Conservation (phyloP, 2,888 invertebrate genomes). For the Agonopterix subpropinquella region DNA sequence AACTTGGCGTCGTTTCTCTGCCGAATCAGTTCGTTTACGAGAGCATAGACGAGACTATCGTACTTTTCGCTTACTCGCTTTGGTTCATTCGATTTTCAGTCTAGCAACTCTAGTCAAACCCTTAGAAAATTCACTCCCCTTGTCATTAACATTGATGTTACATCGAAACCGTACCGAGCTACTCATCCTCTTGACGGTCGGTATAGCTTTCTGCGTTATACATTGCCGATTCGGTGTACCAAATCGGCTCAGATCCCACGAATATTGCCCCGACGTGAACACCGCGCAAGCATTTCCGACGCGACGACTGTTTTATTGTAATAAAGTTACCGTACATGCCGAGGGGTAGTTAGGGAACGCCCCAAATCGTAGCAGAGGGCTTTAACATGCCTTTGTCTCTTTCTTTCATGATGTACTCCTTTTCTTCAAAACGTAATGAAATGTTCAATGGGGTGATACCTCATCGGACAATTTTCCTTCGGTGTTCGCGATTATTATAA, state of each 20-base stretch:
- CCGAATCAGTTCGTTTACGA: no score
- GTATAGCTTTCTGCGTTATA: neutral
- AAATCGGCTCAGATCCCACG: no score
- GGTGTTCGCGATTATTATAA: constrained; percentile 24
- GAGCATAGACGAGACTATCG: neutral
- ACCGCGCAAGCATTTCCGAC: no score
- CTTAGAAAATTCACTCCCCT: constrained; percentile 11
- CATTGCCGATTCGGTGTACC: no score
- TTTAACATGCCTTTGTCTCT: constrained; percentile 45
- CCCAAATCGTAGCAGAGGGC: constrained; percentile 37
- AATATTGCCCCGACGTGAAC: no score
- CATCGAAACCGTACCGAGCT: neutral
- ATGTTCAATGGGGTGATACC: constrained; percentile 36
- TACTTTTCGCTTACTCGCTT: neutral
- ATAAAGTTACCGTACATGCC: constrained; percentile 16
- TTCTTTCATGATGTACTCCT: constrained; percentile 38
- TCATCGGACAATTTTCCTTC: constrained; percentile 27
- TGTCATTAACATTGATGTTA: constrained; percentile 10
- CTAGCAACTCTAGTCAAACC: constrained; percentile 15
- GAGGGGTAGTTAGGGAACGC: constrained; percentile 41
- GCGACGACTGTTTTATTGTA: no score
- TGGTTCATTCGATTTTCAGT: constrained; percentile 1
- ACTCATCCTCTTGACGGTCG: neutral
- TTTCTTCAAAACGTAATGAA: constrained; percentile 25
- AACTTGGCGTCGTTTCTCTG: no score